Conservation (phyloP, 2,797 vertebrate species). For the Babyrousa celebensis region DNA sequence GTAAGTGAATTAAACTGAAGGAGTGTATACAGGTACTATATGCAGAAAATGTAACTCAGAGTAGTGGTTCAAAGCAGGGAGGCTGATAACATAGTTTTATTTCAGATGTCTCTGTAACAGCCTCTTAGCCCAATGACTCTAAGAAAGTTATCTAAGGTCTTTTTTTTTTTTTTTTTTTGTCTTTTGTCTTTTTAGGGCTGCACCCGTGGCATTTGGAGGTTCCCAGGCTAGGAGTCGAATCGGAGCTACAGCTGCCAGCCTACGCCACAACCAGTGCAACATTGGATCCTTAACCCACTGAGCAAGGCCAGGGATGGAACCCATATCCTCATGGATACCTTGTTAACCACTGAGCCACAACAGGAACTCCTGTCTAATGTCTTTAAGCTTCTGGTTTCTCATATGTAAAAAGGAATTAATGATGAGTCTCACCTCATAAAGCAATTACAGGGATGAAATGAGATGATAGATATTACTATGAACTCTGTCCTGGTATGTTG, state of each 20-base stretch:
- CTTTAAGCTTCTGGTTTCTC: constrained; percentile 19
- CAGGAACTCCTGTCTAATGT: background rate
- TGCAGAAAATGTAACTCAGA: constrained; percentile 34
- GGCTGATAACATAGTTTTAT: constrained; percentile 10
- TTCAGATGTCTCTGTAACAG: background rate
- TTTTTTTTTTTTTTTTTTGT: background rate
- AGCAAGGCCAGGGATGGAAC: no score
- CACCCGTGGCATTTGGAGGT: no score
- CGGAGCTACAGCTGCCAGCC: no score
- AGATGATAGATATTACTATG: background rate
- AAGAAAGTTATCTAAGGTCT: constrained; percentile 23
- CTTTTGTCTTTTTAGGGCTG: no score
- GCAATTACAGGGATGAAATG: constrained; percentile 10
- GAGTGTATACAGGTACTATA: background rate
- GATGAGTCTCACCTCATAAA: background rate
- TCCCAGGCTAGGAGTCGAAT: no score
- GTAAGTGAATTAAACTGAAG: constrained; percentile 47
- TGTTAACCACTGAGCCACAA: no score
- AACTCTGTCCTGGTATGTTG: background rate
- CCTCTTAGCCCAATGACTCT: background rate
- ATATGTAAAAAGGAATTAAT: constrained; percentile 43
- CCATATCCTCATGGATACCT: no score
- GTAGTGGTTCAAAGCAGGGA: background rate
- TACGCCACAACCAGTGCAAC: no score
- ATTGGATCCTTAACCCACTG: no score